Evolutionary conservation across 2,888 invertebrate species (phyloP), one percentile per base, ranked within the genome.

Genomic region (Drosophila tanythrix): DNA sequence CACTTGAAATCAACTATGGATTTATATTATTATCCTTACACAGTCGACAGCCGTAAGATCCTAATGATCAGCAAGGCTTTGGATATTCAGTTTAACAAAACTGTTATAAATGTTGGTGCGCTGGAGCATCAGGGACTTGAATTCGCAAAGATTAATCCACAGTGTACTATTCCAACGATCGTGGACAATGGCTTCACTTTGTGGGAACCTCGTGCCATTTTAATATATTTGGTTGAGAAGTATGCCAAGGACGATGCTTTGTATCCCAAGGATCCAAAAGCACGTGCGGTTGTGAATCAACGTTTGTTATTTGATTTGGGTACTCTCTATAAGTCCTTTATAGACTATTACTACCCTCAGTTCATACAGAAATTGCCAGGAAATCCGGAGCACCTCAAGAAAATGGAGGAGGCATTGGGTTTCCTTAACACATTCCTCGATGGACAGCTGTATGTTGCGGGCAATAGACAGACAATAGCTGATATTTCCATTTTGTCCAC

Each of bases 181-280:
- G 95, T 96, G 61, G 98, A 97, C 92, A 95, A 96, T 85, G 97
- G 96, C 0, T 95, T 97, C 90, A 93, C 94, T 36, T 92, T 98
- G 63, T 96, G 96, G 95, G 97, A 98, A 93, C 97, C 97, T 50
- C 96, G 97, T 55, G 96, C 97, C 69, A 97, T 97, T 92, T 94
- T 96, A 92, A 94, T 94, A 0, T 98, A 97, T 93, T 94, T 97
- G 88, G 96, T 94, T 29, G 95, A 95, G 92, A 95, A 96, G 89
- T 97, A 97, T 90, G 96, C 95, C 36, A 96, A 96, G 35, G 95
- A 96, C 81, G 96, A 96, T 88, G 93, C 94, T 0, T 93, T 97
- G 27, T 95, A 94, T 81, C 97, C 97, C 0, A 96, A 95, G 83
- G 96, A 97, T 76, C 95, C 96, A 0, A 95, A 96, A 83, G 95